Evolutionary conservation across 2,797 vertebrate genomes (phyloP).

Genomic region (Momotus momota): DNA sequence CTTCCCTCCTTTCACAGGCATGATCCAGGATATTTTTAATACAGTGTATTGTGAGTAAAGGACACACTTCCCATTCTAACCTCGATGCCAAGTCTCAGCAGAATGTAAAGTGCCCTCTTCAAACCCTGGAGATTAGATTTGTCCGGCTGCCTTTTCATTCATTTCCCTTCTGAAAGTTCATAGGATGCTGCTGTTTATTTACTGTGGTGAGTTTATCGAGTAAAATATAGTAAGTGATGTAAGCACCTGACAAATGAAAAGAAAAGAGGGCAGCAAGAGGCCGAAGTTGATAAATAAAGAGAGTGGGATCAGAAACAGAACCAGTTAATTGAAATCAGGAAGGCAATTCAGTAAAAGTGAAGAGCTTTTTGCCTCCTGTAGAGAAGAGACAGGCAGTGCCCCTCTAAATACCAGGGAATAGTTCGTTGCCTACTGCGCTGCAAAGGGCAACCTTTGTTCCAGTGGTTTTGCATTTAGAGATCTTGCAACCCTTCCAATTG

Average conservation of each 20-base stretch:
- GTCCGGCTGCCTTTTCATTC: neutral
- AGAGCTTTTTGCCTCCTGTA: neutral
- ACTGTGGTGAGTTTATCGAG: neutral
- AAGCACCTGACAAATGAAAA: neutral
- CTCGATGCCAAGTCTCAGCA: slow-evolving; percentile 52
- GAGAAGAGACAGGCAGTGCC: neutral
- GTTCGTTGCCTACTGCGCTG: neutral
- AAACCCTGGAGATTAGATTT: slow-evolving; percentile 3
- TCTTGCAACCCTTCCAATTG: neutral
- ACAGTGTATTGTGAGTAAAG: neutral
- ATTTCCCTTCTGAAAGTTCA: slow-evolving; percentile 22
- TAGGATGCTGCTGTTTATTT: slow-evolving; percentile 32
- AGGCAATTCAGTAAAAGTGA: neutral
- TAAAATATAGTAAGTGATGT: neutral
- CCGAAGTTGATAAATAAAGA: neutral
- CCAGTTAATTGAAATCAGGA: neutral
- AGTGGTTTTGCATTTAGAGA: neutral
- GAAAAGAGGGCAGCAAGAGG: neutral
- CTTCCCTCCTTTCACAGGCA: slow-evolving; percentile 46
- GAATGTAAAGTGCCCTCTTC: neutral
- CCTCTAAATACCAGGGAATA: neutral
- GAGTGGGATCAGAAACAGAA: neutral
- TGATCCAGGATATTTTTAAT: slow-evolving; percentile 55
- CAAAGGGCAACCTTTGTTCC: neutral
- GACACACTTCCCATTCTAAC: slow-evolving; percentile 57